A percentile compares a stretch with the other conserved stretches of the same genome.
phyloP scores from a whole-genome alignment of 2,888 invertebrate genomes.

The Didymodactylos carnosus region DNA sequence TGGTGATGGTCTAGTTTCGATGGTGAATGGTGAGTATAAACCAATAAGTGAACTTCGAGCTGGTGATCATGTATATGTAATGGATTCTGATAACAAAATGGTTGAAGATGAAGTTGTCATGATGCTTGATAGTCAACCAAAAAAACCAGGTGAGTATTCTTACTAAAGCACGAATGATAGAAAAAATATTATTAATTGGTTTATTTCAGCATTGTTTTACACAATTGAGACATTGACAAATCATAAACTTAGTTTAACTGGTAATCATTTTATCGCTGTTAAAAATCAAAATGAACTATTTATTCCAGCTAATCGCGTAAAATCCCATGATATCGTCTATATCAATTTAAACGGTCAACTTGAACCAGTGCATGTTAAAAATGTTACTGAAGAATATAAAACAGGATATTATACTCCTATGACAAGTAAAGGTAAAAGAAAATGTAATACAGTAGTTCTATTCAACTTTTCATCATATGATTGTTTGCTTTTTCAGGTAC shows the following conservation, averaged over 20 bases:
- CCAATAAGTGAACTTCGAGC: slow-evolving; percentile 2
- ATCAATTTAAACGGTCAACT: neutral
- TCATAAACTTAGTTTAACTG: slow-evolving; percentile 6
- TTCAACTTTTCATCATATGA: neutral
- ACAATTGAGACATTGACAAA: slow-evolving; percentile 3
- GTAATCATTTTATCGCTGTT: slow-evolving; percentile 9
- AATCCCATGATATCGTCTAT: slow-evolving; percentile 1
- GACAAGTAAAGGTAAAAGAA: neutral
- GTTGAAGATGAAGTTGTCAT: slow-evolving; percentile 10
- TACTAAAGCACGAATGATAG: too few relatives aligned
- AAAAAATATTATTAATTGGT: neutral
- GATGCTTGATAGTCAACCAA: slow-evolving; percentile 12
- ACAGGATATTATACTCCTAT: neutral
- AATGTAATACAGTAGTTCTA: too few relatives aligned
- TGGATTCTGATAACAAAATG: slow-evolving; percentile 1
- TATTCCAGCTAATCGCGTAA: neutral
- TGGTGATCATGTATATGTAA: slow-evolving; percentile 3
- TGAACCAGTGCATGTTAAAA: slow-evolving; percentile 1
- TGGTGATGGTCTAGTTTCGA: slow-evolving; percentile 4
- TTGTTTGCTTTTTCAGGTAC: neutral
- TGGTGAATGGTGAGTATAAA: slow-evolving; percentile 7
- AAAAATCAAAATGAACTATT: neutral
- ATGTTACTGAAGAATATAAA: neutral
- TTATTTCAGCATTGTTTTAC: slow-evolving; percentile 6
- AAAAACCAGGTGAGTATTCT: neutral